These are phyloP conservation scores for Phenacoccus solenopsis DNA, from an alignment of 1,140 invertebrate species.

Conservation along the genomic window DNA sequence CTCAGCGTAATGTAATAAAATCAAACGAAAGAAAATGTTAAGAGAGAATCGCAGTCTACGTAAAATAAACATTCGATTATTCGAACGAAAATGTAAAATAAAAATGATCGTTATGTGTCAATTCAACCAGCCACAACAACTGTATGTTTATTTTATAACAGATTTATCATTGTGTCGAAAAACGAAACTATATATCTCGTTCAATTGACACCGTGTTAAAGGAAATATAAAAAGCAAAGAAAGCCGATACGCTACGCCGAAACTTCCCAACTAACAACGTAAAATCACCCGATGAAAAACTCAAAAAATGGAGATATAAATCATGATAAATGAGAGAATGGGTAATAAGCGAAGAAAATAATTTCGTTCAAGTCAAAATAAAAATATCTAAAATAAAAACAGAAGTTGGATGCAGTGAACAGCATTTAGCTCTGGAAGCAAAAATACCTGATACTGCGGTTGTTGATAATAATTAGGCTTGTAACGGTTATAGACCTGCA, in stretches of 20 bases:
- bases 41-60: too few species aligned
- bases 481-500: slow-evolving; percentile 11
- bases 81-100: too few species aligned
- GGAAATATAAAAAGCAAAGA: not conserved
- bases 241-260: not conserved
- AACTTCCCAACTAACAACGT: not conserved
- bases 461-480: slow-evolving; percentile 10
- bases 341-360: not conserved
- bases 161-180: too few species aligned
- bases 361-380: not conserved
- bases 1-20: too few species aligned
- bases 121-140: not conserved
- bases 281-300: not conserved
- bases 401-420: not conserved
- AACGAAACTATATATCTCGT: too few species aligned
- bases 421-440: not conserved
- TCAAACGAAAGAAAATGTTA: too few species aligned
- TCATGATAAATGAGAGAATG: not conserved
- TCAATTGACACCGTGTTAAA: not conserved
- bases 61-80: too few species aligned
- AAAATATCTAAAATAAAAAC: not conserved
- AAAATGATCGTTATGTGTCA: not conserved
- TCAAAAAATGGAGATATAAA: not conserved
- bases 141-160: not conserved
- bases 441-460: slow-evolving; percentile 7